These are phyloP conservation scores for Eupithecia subumbrata DNA, from an alignment of 2,888 invertebrate genomes.

Conservation along the genomic window DNA sequence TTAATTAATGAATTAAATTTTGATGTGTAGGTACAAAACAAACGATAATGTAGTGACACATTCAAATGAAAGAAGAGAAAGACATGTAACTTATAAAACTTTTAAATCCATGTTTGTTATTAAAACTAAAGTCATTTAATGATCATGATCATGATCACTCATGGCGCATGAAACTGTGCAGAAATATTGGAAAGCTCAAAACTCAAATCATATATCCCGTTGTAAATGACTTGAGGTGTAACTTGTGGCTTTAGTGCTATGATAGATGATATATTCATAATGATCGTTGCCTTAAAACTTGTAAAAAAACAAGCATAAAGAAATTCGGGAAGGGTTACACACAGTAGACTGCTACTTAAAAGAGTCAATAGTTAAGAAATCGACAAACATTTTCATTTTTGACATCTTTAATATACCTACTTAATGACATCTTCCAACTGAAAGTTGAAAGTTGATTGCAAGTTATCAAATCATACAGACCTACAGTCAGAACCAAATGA, in stretches of 20 bases:
- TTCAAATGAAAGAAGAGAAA: neutral
- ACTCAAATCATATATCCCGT: too few species aligned
- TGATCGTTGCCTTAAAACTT: neutral
- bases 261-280: neutral
- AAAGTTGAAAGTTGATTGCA: constrained; percentile 10
- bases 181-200: too few species aligned
- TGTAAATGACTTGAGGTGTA: too few species aligned
- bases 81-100: too few species aligned
- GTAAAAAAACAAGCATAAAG: too few species aligned
- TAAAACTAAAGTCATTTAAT: too few species aligned
- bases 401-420: neutral
- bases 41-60: neutral
- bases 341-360: too few species aligned
- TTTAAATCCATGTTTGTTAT: too few species aligned
- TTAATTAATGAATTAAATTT: neutral
- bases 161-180: too few species aligned
- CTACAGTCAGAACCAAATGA: neutral
- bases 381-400: neutral
- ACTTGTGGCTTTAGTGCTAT: too few species aligned
- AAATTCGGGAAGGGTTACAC: too few species aligned
- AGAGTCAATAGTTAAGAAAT: neutral
- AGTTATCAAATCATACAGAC: neutral
- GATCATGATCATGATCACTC: too few species aligned
- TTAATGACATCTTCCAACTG: neutral
- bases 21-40: neutral